These are phyloP conservation scores for Phrynosoma blainvillii DNA, from an alignment of 2,113 vertebrate species.

Conservation along the genomic window DNA sequence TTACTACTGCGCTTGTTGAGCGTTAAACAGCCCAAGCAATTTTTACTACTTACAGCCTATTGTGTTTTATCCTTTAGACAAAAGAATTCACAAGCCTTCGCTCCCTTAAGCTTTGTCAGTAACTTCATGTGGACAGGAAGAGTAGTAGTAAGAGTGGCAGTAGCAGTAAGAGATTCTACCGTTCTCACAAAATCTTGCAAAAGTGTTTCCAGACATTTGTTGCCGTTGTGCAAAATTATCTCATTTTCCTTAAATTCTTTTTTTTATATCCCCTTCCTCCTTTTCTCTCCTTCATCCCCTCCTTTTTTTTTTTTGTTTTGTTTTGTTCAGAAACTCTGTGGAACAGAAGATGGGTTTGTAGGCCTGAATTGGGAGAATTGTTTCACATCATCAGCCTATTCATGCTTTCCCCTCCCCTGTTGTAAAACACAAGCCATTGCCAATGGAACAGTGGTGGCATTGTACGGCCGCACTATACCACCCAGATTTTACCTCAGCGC, in stretches of 20 bases:
- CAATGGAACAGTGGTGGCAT: slow-evolving; percentile 89
- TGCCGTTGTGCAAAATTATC: slow-evolving; percentile 9
- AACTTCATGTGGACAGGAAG: slow-evolving; percentile 46
- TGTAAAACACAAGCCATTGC: slow-evolving; percentile 94
- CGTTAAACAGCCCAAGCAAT: slow-evolving; percentile 56
- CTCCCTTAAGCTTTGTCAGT: slow-evolving; percentile 60
- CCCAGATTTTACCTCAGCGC: slow-evolving; percentile 92
- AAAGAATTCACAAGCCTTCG: slow-evolving; percentile 70
- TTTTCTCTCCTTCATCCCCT: not conserved
- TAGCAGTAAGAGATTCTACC: slow-evolving; percentile 32
- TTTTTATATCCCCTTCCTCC: not conserved
- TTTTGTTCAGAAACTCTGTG: slow-evolving; percentile 67
- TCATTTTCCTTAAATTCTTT: slow-evolving; percentile 61
- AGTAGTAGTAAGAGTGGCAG: not conserved
- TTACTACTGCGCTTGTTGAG: slow-evolving; percentile 17
- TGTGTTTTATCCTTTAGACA: slow-evolving; percentile 62
- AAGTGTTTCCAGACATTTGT: slow-evolving; percentile 25
- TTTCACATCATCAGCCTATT: slow-evolving; percentile 92
- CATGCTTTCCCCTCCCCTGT: slow-evolving; percentile 92
- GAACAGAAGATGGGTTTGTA: slow-evolving; percentile 90
- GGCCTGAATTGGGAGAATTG: slow-evolving; percentile 90
- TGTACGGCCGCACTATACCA: slow-evolving; percentile 92
- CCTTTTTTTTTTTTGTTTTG: slow-evolving; percentile 41
- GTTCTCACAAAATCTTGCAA: not conserved
- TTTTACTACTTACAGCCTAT: slow-evolving; percentile 58